Conservation (phyloP, 2,113 vertebrate species). For the Actenoides hombroni region DNA sequence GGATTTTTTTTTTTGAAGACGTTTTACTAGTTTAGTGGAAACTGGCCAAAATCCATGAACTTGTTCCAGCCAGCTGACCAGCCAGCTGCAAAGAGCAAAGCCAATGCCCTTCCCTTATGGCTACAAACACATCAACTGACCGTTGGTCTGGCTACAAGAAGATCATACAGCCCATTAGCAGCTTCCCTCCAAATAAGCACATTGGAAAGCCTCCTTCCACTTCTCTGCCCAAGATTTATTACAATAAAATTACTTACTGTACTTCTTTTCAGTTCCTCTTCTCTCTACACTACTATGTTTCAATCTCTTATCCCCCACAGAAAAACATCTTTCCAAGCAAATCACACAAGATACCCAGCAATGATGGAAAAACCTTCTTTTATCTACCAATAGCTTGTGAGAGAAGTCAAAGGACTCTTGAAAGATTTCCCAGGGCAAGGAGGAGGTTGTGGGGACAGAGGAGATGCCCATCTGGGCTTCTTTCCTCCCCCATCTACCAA, state of each 20-base stretch:
- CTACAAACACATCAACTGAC: neutral
- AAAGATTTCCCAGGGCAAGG: neutral
- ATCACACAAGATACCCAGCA: neutral
- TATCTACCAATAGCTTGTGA: neutral
- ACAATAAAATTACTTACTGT: neutral
- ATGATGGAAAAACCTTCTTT: neutral
- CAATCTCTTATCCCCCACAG: neutral
- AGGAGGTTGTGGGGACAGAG: neutral
- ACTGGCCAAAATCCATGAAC: slow-evolving; percentile 26
- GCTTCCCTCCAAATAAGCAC: neutral
- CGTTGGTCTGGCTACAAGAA: neutral
- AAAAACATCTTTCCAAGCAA: neutral
- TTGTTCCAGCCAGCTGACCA: slow-evolving; percentile 24
- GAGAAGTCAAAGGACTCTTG: neutral
- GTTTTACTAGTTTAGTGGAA: slow-evolving; percentile 30
- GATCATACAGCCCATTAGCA: neutral
- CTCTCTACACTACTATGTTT: neutral
- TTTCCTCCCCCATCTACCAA: neutral
- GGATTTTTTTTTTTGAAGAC: neutral
- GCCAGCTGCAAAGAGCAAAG: neutral
- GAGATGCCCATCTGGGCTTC: neutral
- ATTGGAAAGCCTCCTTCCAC: neutral
- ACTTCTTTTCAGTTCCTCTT: neutral
- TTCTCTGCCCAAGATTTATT: neutral
- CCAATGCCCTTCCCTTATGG: neutral